Evolutionary conservation across 2,888 invertebrate species (phyloP).

Genomic region (Apodemia hepburni): DNA sequence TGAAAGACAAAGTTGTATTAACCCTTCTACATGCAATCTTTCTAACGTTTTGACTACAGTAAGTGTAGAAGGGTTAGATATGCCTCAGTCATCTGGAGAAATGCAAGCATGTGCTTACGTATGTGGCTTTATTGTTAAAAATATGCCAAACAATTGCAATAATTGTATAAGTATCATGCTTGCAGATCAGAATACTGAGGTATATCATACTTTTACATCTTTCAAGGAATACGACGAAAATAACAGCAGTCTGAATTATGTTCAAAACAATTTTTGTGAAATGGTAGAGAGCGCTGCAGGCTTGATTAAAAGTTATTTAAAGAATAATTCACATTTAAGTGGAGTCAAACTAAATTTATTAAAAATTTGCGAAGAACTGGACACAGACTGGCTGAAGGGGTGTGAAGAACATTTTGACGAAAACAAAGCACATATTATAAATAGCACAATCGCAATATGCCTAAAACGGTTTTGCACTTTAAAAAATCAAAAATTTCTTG

Average conservation of each 20-base stretch:
- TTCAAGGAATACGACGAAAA: constrained; percentile 1
- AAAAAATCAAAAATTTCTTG: not conserved
- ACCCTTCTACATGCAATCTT: constrained; percentile 4
- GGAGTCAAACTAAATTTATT: not conserved
- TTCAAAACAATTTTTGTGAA: not conserved
- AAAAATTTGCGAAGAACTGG: not conserved
- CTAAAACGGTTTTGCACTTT: not conserved
- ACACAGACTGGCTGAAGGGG: not conserved
- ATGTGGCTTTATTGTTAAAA: not conserved
- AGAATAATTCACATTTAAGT: not conserved
- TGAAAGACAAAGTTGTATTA: constrained; percentile 15
- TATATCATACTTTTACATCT: not conserved
- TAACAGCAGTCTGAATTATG: not conserved
- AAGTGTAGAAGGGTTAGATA: constrained; percentile 5
- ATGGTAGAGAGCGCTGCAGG: not conserved
- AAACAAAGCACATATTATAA: not conserved
- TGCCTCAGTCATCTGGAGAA: not conserved
- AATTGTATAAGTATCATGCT: constrained; percentile 1
- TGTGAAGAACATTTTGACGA: not conserved
- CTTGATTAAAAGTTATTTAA: not conserved
- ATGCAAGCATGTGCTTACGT: constrained; percentile 12
- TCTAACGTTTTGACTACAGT: not conserved
- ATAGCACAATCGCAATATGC: not conserved
- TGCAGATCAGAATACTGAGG: not conserved
- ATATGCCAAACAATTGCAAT: not conserved